These are phyloP conservation scores for Dinocampus coccinellae DNA, from an alignment of 2,888 invertebrate genomes.

Conservation along the genomic window DNA sequence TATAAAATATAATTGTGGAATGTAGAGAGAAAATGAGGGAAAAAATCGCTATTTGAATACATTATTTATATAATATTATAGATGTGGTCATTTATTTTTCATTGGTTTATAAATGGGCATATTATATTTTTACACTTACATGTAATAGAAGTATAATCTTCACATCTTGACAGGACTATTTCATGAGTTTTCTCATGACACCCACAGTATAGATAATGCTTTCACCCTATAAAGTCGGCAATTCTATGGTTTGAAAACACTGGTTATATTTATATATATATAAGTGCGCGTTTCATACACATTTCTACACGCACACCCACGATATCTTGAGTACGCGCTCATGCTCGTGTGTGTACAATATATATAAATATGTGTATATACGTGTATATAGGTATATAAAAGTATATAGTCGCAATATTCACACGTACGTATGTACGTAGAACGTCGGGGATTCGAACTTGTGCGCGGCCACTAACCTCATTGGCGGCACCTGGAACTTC, in stretches of 20 bases:
- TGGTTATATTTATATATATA: neutral
- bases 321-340: constrained; percentile 22
- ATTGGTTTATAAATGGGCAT: neutral
- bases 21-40: too few relatives aligned
- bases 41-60: neutral
- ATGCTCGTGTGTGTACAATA: constrained; percentile 17
- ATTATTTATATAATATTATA: too few relatives aligned
- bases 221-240: constrained; percentile 11
- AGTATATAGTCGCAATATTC: constrained; percentile 25
- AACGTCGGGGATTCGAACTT: constrained; percentile 46
- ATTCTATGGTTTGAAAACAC: neutral
- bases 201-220: neutral
- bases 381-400: constrained; percentile 10
- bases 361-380: constrained; percentile 15
- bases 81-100: neutral
- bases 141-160: neutral
- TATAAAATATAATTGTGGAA: neutral
- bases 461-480: constrained; percentile 51
- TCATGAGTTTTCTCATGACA: neutral
- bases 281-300: neutral
- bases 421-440: constrained; percentile 33
- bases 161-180: neutral
- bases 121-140: neutral
- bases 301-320: constrained; percentile 26
- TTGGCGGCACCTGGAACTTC: constrained; percentile 51